phyloP scores from a whole-genome alignment of 2,797 vertebrate species.

The Huso huso region DNA sequence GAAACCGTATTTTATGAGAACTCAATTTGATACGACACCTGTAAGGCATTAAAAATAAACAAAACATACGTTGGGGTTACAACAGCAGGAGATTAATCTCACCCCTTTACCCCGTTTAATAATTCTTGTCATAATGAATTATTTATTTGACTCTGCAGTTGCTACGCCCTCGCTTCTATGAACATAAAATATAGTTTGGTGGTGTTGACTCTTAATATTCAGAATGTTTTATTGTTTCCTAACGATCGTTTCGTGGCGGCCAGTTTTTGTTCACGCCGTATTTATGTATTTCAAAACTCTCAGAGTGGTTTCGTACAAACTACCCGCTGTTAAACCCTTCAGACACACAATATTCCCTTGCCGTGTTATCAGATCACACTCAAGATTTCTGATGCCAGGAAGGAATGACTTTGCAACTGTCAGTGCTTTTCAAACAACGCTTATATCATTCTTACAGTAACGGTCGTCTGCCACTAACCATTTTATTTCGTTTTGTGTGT shows the following conservation, averaged over 20 bases:
- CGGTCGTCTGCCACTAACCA: slow-evolving; percentile 16
- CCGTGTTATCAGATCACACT: slow-evolving; percentile 29
- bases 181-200: not conserved
- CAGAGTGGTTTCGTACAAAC: not conserved
- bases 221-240: slow-evolving; percentile 40
- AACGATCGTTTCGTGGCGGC: slow-evolving; percentile 15
- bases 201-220: slow-evolving; percentile 28
- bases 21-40: too few species aligned
- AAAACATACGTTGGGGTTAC: too few species aligned
- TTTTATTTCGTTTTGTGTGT: slow-evolving; percentile 8
- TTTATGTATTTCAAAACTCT: slow-evolving; percentile 1
- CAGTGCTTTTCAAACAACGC: not conserved
- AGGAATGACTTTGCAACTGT: slow-evolving; percentile 28
- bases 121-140: not conserved
- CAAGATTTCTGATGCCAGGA: slow-evolving; percentile 25
- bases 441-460: slow-evolving; percentile 35
- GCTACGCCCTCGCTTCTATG: not conserved
- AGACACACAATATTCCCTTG: not conserved
- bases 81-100: too few species aligned
- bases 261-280: not conserved
- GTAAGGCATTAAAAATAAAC: too few species aligned
- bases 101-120: too few species aligned
- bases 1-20: too few species aligned
- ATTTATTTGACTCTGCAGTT: not conserved
- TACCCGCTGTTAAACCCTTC: too few species aligned